Conservation (phyloP, 2,113 vertebrate species). For the Lepus timidus region DNA sequence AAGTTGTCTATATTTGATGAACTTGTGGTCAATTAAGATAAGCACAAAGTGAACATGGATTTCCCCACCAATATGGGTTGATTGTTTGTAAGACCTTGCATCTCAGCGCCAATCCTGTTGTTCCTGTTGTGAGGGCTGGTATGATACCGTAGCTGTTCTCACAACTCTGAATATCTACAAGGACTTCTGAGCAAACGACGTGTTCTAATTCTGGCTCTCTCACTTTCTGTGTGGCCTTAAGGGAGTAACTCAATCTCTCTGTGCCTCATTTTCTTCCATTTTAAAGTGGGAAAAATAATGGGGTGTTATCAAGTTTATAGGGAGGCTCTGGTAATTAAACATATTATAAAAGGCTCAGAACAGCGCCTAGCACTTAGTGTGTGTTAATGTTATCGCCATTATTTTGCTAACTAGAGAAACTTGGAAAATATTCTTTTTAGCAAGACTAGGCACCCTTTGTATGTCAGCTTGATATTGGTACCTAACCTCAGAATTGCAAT, state of each 20-base stretch:
- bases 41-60: neutral
- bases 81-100: neutral
- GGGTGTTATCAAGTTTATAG: neutral
- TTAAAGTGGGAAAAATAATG: neutral
- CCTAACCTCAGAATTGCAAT: neutral
- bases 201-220: neutral
- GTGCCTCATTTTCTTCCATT: neutral
- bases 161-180: neutral
- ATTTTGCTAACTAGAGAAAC: neutral
- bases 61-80: neutral
- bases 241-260: neutral
- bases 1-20: neutral
- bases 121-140: neutral
- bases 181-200: neutral
- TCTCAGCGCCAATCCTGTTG: neutral
- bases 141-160: neutral
- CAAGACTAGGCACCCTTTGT: neutral
- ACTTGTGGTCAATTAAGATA: neutral
- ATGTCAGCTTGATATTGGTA: neutral
- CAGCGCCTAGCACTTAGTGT: neutral
- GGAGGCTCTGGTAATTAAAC: neutral
- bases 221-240: neutral
- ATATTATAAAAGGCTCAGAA: slow-evolving; percentile 17
- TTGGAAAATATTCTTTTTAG: neutral
- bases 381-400: neutral